Percentiles rank a stretch among this genome's conserved stretches.
Conservation (phyloP, 2,113 vertebrate species). For the Thalassoma bifasciatum region DNA sequence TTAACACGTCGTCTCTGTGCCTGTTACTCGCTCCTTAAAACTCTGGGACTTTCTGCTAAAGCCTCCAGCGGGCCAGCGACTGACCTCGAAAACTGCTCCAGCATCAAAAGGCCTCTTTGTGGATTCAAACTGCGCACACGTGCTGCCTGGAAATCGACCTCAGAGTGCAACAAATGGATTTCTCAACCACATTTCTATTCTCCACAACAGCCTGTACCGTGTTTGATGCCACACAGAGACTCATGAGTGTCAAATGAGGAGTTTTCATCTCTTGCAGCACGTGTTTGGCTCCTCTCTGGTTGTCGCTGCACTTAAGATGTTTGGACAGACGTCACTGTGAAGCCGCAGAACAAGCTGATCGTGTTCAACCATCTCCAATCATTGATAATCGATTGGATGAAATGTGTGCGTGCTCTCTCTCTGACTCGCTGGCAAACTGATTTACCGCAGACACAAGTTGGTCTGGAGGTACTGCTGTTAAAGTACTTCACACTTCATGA, state of each 20-base stretch:
- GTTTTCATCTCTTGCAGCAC: neutral
- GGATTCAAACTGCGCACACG: constrained; percentile 1
- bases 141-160: constrained; percentile 35
- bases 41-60: constrained; percentile 19
- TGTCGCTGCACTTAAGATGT: neutral
- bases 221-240: neutral
- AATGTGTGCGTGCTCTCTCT: neutral
- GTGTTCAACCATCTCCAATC: neutral
- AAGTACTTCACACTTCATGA: constrained; percentile 3
- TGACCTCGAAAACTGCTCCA: constrained; percentile 37
- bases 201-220: neutral
- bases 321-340: neutral
- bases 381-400: constrained; percentile 36
- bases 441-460: constrained; percentile 32
- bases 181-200: constrained; percentile 6
- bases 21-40: neutral
- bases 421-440: constrained; percentile 5
- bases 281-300: neutral
- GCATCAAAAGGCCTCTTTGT: constrained; percentile 61
- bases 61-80: constrained; percentile 20
- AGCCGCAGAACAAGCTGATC: constrained; percentile 15
- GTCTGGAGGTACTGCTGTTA: constrained; percentile 8
- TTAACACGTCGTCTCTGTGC: neutral
- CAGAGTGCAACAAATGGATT: constrained; percentile 43
- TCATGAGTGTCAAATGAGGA: neutral